Evolutionary conservation across 2,888 invertebrate species (phyloP).

Genomic region (Dyspetes luteomarginatus): DNA sequence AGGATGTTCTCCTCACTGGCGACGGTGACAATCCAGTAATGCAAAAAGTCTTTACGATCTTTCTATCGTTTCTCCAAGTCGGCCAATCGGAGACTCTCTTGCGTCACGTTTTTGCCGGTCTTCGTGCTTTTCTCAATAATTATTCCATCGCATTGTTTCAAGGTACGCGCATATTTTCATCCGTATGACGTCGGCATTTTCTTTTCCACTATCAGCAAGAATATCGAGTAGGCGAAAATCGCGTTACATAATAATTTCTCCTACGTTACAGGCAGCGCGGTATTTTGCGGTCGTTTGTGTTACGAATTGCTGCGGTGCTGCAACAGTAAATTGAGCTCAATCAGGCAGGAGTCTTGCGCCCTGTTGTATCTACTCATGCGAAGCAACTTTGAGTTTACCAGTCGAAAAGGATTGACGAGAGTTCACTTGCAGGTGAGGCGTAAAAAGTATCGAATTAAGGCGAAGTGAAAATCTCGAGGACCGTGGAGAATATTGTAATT

Average conservation of each 20-base stretch:
- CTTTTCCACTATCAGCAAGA: slow-evolving; percentile 12
- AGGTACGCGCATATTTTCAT: slow-evolving; percentile 84
- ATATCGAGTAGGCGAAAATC: slow-evolving; percentile 5
- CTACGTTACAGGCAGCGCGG: slow-evolving; percentile 87
- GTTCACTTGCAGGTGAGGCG: slow-evolving; percentile 92
- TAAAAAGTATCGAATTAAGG: not conserved
- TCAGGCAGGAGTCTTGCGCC: slow-evolving; percentile 96
- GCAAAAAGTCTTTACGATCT: slow-evolving; percentile 92
- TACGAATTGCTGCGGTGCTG: slow-evolving; percentile 92
- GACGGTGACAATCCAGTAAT: slow-evolving; percentile 91
- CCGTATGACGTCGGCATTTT: not conserved
- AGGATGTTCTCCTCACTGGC: slow-evolving; percentile 84
- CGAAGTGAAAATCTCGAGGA: not conserved
- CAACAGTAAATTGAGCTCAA: slow-evolving; percentile 92
- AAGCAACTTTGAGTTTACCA: slow-evolving; percentile 96
- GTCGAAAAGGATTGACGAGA: slow-evolving; percentile 92
- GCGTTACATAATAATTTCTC: slow-evolving; percentile 29
- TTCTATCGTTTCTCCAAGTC: slow-evolving; percentile 93
- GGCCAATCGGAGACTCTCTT: slow-evolving; percentile 96
- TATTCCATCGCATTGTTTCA: slow-evolving; percentile 93
- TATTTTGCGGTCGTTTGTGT: slow-evolving; percentile 92
- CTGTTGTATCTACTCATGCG: slow-evolving; percentile 96
- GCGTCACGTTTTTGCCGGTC: slow-evolving; percentile 95
- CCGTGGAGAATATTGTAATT: no score
- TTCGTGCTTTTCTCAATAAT: slow-evolving; percentile 96